Base-by-base conservation (phyloP, 2,888 invertebrate genomes). In the Lepetodrilus schrolli region DNA sequence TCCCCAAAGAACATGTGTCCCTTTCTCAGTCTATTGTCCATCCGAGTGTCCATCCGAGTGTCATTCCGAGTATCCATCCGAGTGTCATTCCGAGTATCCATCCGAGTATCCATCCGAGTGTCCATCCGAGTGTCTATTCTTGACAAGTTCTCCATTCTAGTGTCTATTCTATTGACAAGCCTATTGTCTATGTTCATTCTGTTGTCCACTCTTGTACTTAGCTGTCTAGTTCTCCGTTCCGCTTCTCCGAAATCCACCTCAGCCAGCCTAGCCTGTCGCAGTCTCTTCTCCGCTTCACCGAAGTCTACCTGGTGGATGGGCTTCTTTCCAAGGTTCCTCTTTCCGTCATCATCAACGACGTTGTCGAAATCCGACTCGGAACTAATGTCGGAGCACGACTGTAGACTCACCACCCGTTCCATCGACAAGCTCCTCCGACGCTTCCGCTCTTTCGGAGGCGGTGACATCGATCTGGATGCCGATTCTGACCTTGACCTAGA, bases 211-310 rank as follows among this genome's bases (percentile, higher is more conserved):
- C 78, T 49, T 70, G 74, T 73, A 74, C 66, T 74, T 73, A 66
- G 66, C 37, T 34, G 78, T 72, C 66, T 73, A 68, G 70, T 76
- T 65, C 43, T 77, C 74, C 47, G 74, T 75, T 76, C 78, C 72
- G 70, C 78, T 50, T 50, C 49, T 23, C 74, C 74, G 58, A 74
- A 74, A 17, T 70, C 70, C 4, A 74, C 38, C 20, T 38, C 26
- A 37, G 36, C 65, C 17, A 74, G 51, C 43, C 70, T 74, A 13
- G 82, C 80, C 70, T 81, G 74, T 47, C 81, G 80, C 1, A 82
- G 81, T 70, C 84, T 78, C 70, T 82, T 83, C 8, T 83, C 87
- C n/a, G 87, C 87, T 43, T 86, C 85, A n/a, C 87, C 87, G 79
- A 87, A 87, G 70, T 86, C 83, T 5, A 86, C 84, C 49, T 80